phyloP scores from a whole-genome alignment of 2,888 invertebrate genomes.

The Apotomis turbidana region DNA sequence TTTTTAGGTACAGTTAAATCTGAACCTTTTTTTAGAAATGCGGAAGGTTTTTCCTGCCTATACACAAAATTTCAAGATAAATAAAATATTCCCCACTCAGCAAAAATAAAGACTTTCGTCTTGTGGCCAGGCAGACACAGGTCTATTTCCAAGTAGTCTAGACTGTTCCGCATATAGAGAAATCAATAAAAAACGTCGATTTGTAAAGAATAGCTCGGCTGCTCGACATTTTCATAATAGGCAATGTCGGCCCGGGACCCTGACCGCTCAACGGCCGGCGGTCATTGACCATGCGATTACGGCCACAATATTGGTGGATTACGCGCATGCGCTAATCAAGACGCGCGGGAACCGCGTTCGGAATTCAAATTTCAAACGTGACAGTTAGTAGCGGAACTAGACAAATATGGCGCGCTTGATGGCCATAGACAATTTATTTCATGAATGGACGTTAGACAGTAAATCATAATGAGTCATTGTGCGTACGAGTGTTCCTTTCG shows the following conservation, averaged over 20 bases:
- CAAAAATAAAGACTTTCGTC: background rate
- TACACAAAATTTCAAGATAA: too few species aligned
- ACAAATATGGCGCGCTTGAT: conserved; percentile 38
- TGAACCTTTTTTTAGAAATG: too few species aligned
- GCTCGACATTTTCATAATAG: conserved; percentile 53
- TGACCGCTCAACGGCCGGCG: conserved; percentile 68
- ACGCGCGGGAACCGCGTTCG: conserved; percentile 58
- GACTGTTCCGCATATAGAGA: conserved; percentile 12
- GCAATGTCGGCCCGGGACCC: conserved; percentile 70
- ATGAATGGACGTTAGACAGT: conserved; percentile 39
- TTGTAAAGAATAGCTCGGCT: conserved; percentile 46
- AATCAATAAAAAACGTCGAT: conserved; percentile 43
- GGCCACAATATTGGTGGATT: conserved; percentile 65
- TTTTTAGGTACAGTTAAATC: too few species aligned
- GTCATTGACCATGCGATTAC: conserved; percentile 64
- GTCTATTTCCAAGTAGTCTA: conserved; percentile 10
- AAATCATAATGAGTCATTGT: conserved; percentile 39
- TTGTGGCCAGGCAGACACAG: background rate
- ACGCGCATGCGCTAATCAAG: conserved; percentile 59
- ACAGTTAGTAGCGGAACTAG: conserved; percentile 50
- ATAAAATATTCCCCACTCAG: too few species aligned
- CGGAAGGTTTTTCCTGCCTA: too few species aligned
- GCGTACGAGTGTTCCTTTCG: conserved; percentile 28
- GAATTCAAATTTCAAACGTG: conserved; percentile 53
- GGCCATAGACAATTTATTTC: conserved; percentile 38